Conservation (phyloP, 2,113 vertebrate species). For the Catagonus wagneri region DNA sequence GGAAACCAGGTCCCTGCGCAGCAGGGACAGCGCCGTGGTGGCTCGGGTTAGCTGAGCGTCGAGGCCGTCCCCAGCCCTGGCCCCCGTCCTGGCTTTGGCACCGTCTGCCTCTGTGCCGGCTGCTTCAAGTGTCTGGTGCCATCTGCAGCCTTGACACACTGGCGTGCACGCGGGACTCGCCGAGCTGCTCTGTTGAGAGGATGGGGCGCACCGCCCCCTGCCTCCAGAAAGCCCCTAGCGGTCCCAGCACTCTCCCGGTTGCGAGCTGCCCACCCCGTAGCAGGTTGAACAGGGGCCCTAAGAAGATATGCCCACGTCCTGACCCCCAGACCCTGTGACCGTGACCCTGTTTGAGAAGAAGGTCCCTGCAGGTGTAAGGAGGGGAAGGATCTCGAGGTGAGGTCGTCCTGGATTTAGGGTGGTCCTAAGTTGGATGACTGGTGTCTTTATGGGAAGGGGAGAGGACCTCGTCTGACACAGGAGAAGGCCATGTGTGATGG, state of each 20-base stretch:
- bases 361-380: neutral
- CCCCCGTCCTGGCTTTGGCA: neutral
- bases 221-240: neutral
- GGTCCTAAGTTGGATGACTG: neutral
- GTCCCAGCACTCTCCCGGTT: neutral
- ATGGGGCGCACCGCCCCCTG: accelerated
- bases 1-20: neutral
- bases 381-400: neutral
- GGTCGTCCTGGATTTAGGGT: neutral
- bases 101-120: neutral
- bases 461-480: neutral
- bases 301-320: neutral
- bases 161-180: neutral
- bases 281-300: neutral
- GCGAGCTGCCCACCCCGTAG: accelerated
- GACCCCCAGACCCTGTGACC: neutral
- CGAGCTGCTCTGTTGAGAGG: neutral
- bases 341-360: neutral
- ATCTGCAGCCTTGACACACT: neutral
- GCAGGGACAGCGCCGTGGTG: neutral
- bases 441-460: neutral
- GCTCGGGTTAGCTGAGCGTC: neutral
- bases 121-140: slow-evolving; percentile 41
- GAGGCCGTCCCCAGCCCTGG: slow-evolving; percentile 42
- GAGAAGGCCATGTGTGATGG: neutral